Percentiles rank a stretch among this genome's conserved stretches.
phyloP scores from a whole-genome alignment of 2,113 vertebrate species.

The Isichthys henryi region DNA sequence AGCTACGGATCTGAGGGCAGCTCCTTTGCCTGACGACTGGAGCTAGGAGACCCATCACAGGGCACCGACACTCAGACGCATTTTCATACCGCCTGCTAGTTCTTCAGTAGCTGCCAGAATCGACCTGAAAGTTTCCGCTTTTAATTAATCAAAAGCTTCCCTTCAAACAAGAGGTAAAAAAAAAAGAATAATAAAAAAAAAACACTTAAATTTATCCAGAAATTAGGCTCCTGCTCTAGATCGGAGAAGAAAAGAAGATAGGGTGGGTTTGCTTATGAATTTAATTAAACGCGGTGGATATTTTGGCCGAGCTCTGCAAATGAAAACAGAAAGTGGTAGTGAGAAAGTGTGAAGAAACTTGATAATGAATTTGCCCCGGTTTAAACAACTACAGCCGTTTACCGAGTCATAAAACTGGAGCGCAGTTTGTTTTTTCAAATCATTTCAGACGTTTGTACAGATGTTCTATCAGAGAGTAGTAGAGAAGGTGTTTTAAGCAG shows the following conservation, averaged over 20 bases:
- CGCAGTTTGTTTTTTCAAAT: constrained; percentile 35
- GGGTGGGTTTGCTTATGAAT: constrained; percentile 24
- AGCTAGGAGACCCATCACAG: background rate
- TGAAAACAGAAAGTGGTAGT: constrained; percentile 22
- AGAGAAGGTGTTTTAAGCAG: constrained; percentile 6
- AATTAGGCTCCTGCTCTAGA: constrained; percentile 19
- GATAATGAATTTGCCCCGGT: constrained; percentile 33
- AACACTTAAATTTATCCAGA: background rate
- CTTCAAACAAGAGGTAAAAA: background rate
- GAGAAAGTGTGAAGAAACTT: constrained; percentile 28
- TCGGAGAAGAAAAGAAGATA: constrained; percentile 14
- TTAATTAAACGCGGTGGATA: constrained; percentile 29
- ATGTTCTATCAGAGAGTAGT: constrained; percentile 30
- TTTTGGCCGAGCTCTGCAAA: constrained; percentile 28
- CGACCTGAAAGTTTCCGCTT: background rate
- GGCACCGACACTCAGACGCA: background rate
- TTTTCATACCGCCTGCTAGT: background rate
- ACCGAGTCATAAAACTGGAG: constrained; percentile 30
- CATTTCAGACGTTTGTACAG: constrained; percentile 41
- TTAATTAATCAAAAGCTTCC: background rate
- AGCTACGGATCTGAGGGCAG: background rate
- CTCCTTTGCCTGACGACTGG: background rate
- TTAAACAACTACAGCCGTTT: constrained; percentile 29
- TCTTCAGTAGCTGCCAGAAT: constrained; percentile 12
- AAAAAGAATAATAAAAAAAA: constrained; percentile 10